A percentile compares a stretch with the other conserved stretches of the same genome.
Conservation (phyloP, 2,113 vertebrate genomes). For the Gracilinanus agilis region DNA sequence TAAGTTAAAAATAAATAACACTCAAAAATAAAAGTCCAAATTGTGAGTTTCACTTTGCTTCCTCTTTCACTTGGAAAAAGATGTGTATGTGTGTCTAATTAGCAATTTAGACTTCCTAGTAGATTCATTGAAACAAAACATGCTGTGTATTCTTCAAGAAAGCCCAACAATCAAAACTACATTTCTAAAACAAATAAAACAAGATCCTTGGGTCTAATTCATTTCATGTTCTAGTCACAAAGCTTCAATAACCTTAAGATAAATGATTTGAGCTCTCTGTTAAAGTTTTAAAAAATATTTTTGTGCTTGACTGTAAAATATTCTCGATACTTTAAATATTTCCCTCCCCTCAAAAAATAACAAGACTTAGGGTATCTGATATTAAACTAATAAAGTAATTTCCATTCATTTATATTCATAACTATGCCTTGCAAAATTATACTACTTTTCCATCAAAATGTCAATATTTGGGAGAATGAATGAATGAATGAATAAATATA, state of each 20-base stretch:
- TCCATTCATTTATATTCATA: conserved; percentile 70
- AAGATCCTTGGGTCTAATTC: conserved; percentile 46
- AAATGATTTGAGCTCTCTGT: conserved; percentile 48
- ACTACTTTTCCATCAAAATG: conserved; percentile 57
- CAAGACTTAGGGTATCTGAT: conserved; percentile 49
- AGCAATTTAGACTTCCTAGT: conserved; percentile 63
- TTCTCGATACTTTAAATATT: conserved; percentile 23
- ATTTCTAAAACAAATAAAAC: conserved; percentile 59
- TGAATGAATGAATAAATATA: not conserved
- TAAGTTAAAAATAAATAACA: conserved; percentile 88
- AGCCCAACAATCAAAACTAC: conserved; percentile 52
- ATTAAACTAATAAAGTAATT: conserved; percentile 71
- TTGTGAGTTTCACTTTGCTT: conserved; percentile 74
- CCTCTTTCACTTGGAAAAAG: conserved; percentile 76
- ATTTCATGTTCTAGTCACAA: conserved; percentile 25
- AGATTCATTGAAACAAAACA: conserved; percentile 65
- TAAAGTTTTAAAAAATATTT: conserved; percentile 64
- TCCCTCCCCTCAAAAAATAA: conserved; percentile 51
- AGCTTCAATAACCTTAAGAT: conserved; percentile 38
- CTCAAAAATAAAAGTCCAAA: conserved; percentile 81
- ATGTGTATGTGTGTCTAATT: conserved; percentile 79
- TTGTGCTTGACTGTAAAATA: conserved; percentile 66
- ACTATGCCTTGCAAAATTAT: conserved; percentile 63
- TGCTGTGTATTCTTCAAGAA: conserved; percentile 34
- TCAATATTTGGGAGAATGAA: conserved; percentile 68